Conservation (phyloP, 2,113 vertebrate species). For the Sebastes fasciatus region DNA sequence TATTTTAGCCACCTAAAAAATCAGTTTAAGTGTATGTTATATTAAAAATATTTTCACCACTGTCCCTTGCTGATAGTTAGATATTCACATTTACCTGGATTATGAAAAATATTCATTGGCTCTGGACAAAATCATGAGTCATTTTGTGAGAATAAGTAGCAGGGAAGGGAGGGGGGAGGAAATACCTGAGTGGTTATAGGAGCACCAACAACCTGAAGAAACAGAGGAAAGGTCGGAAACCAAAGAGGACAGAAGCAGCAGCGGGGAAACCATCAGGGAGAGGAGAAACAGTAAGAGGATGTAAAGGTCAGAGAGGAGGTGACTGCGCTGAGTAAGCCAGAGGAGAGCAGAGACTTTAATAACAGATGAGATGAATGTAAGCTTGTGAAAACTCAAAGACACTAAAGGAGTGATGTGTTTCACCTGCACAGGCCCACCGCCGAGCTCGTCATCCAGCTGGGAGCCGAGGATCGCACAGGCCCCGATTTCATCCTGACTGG, state of each 20-base stretch:
- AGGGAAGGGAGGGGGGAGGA: background rate
- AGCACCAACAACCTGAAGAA: conserved; percentile 82
- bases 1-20: too few relatives aligned
- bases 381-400: background rate
- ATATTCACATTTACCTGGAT: background rate
- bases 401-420: background rate
- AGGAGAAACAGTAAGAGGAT: conserved; percentile 34
- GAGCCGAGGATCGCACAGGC: conserved; percentile 89
- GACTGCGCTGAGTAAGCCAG: conserved; percentile 20
- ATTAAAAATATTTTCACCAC: too few relatives aligned
- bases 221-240: conserved; percentile 56
- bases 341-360: conserved; percentile 12
- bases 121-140: conserved; percentile 53
- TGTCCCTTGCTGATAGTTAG: too few relatives aligned
- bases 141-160: conserved; percentile 5
- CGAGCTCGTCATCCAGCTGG: conserved; percentile 94
- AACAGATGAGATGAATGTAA: conserved; percentile 24
- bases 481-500: conserved; percentile 92
- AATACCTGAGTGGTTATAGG: conserved; percentile 86
- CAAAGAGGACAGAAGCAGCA: conserved; percentile 52
- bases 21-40: too few relatives aligned
- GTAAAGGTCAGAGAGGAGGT: conserved; percentile 51
- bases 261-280: conserved; percentile 20
- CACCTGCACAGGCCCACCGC: conserved; percentile 95
- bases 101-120: conserved; percentile 3